Base-by-base conservation (phyloP, 2,797 vertebrate species). In the Enteromius unitaeniatus region DNA sequence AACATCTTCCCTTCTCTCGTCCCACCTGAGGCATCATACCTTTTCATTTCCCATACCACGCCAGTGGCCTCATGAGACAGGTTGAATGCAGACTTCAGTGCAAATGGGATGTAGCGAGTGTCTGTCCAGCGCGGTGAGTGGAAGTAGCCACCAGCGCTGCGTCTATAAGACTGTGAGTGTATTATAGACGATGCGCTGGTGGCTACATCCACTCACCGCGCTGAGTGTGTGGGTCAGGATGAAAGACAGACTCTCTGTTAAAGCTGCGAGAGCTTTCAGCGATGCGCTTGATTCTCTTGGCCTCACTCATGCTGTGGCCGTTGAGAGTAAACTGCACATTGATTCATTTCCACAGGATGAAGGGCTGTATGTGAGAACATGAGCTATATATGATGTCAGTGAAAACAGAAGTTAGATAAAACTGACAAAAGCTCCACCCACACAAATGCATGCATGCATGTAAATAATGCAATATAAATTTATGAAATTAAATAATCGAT, bases 21-120 rank as follows among this genome's bases (percentile, higher is more conserved):
- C 37, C 87, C 88, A 90, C 92, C 86, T 89, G 85, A 94, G 93
- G 93, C 93, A 93, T 91, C 89, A 92, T 93, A 94, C 89, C 91
- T 94, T 93, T 91, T 90, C 90, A 91, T 92, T 92, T 92, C 91
- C 92, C 90, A 92, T 92, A 91, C 93, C 94, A 91, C 92, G 89
- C 91, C 91, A 82, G 89, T 92, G 91, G 93, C 91, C 93, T 95
- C 91, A 93, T 92, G 91, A 94, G 94, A 95, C 93, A 93, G 92
- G 42, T 92, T 95, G 95, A 94, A 95, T 94, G 95, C 93, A 94
- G 93, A 92, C 91, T 91, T 93, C 91, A 93, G 93, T 88, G 92
- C 89, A 90, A 85, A 88, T 89, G 89, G 90, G 93, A 91, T 91
- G 87, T 91, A 89, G 86, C 78, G 89, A 89, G 87, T 87, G 37